These are phyloP conservation scores for Aldabrachelys gigantea DNA, from an alignment of 2,113 vertebrate species.

Conservation along the genomic window DNA sequence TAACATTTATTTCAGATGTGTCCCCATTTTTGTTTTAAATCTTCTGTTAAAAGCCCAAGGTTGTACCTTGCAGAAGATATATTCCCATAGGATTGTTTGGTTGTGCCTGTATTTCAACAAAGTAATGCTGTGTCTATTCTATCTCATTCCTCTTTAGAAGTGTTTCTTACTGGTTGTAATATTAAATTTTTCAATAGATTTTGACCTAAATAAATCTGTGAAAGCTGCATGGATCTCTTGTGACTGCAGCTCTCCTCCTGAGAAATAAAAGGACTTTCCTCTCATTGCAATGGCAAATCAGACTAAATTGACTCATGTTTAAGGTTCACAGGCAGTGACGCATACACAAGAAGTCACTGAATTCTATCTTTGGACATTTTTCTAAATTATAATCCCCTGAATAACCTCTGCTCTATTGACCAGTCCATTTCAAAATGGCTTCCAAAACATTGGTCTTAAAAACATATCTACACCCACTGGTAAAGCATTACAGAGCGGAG, in stretches of 20 bases:
- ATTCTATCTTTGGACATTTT: rapidly evolving
- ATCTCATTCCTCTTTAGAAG: neutral
- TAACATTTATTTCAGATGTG: conserved; percentile 1
- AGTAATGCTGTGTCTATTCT: neutral
- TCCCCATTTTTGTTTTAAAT: neutral
- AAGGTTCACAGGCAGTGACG: neutral
- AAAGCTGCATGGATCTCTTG: neutral
- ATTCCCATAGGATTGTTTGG: neutral
- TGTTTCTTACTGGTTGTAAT: conserved; percentile 11
- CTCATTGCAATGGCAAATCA: neutral
- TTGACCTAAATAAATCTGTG: conserved; percentile 50
- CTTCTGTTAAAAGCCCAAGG: conserved; percentile 25
- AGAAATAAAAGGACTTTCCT: neutral
- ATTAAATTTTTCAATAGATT: conserved; percentile 32
- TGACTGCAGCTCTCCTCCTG: neutral
- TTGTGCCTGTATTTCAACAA: neutral
- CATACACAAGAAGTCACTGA: neutral
- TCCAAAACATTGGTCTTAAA: neutral
- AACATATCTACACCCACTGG: rapidly evolving
- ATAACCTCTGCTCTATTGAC: neutral
- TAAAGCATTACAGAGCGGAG: rapidly evolving
- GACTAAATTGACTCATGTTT: neutral
- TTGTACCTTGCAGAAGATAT: neutral
- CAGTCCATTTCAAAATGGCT: rapidly evolving
- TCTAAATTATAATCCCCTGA: neutral